phyloP scores from a whole-genome alignment of 2,113 vertebrate species.

The Cebus imitator region DNA sequence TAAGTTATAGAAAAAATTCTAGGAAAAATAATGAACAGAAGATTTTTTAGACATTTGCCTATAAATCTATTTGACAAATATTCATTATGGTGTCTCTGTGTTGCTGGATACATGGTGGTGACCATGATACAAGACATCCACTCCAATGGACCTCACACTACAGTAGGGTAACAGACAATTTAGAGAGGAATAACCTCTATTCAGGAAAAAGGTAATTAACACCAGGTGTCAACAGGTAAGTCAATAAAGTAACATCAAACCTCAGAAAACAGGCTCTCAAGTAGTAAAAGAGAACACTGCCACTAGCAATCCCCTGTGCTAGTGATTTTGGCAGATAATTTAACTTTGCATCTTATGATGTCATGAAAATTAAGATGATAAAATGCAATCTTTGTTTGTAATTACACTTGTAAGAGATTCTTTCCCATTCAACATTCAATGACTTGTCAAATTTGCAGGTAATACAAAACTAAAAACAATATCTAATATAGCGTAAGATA shows the following conservation, averaged over 20 bases:
- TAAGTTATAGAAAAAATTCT: background rate
- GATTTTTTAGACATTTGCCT: background rate
- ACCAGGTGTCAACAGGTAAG: background rate
- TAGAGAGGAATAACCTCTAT: background rate
- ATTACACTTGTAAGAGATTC: conserved; percentile 49
- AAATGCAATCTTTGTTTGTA: conserved; percentile 52
- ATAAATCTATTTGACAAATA: background rate
- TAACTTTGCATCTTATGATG: conserved; percentile 42
- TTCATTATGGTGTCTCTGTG: background rate
- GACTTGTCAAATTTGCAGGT: conserved; percentile 48
- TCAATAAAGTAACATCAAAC: background rate
- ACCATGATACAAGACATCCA: background rate
- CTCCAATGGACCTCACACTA: background rate
- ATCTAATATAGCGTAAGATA: background rate
- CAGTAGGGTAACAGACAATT: background rate
- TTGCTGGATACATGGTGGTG: background rate
- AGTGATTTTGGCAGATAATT: conserved; percentile 24
- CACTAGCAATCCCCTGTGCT: background rate
- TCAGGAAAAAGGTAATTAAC: background rate
- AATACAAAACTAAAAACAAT: conserved; percentile 14
- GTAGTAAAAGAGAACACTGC: background rate
- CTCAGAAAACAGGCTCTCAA: background rate
- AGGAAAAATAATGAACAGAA: background rate
- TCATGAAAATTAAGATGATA: background rate
- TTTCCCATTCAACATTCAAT: conserved; percentile 53